Evolutionary conservation across 2,888 invertebrate species (phyloP).

Genomic region (Caenorhabditis auriculariae): DNA sequence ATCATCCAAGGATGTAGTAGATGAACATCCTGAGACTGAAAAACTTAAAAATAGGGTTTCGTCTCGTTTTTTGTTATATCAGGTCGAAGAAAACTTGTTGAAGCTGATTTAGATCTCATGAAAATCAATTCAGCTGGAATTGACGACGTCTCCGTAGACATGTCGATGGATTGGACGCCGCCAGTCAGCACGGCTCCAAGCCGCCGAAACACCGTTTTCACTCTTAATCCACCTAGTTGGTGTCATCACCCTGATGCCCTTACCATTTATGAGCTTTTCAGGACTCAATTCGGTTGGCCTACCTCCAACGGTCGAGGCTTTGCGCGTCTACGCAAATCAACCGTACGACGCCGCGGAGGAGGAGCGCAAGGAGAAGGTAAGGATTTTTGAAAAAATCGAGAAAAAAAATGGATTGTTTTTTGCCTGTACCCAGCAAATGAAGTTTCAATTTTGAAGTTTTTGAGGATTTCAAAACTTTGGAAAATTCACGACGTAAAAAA

Average conservation of each 20-base stretch:
- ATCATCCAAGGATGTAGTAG: too few relatives aligned
- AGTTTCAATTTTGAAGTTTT: too few relatives aligned
- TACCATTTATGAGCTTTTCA: slow-evolving; percentile 8
- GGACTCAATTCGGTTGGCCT: slow-evolving; percentile 22
- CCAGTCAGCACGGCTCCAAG: slow-evolving; percentile 41
- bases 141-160: slow-evolving; percentile 48
- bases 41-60: too few relatives aligned
- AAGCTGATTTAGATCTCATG: neutral
- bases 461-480: too few relatives aligned
- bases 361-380: slow-evolving; percentile 46
- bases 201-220: slow-evolving; percentile 52
- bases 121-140: slow-evolving; percentile 27
- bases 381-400: too few relatives aligned
- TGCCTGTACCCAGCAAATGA: too few relatives aligned
- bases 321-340: slow-evolving; percentile 42
- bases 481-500: too few relatives aligned
- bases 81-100: neutral
- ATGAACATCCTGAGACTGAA: too few relatives aligned
- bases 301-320: slow-evolving; percentile 40
- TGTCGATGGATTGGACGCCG: slow-evolving; percentile 57
- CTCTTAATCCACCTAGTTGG: slow-evolving; percentile 28
- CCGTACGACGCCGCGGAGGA: slow-evolving; percentile 51
- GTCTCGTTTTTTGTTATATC: too few relatives aligned
- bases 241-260: neutral
- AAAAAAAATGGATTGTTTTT: too few relatives aligned